Evolutionary conservation across 2,797 vertebrate species (phyloP).

Genomic region (Sebastes diploproa): DNA sequence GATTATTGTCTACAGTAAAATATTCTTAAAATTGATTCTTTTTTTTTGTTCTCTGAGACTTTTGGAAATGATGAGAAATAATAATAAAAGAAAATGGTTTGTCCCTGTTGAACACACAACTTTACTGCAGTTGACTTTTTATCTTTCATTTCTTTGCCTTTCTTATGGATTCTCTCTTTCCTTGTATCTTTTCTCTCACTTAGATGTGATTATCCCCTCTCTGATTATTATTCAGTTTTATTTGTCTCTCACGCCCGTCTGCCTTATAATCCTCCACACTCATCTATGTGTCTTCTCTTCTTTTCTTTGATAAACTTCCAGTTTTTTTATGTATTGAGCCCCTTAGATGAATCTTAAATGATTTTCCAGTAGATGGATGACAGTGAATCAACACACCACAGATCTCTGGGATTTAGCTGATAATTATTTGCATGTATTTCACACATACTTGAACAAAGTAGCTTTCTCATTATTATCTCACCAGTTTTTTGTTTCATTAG

Average conservation of each 20-base stretch:
- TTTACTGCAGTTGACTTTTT: background rate
- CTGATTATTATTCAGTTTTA: background rate
- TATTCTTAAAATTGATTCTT: background rate
- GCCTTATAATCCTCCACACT: background rate
- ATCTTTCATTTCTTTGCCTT: background rate
- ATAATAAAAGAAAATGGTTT: background rate
- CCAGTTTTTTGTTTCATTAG: conserved; percentile 35
- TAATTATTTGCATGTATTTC: conserved; percentile 49
- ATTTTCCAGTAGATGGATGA: conserved; percentile 4
- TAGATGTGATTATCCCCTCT: background rate
- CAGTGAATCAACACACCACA: conserved; percentile 17
- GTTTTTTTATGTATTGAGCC: background rate
- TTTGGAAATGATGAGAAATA: background rate
- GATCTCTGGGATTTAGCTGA: conserved; percentile 25
- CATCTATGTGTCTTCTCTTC: background rate
- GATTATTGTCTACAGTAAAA: background rate
- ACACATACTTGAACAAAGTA: conserved; percentile 47
- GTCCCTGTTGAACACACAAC: background rate
- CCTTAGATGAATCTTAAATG: background rate
- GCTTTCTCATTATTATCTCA: conserved; percentile 37
- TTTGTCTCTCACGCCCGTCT: background rate
- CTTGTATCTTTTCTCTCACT: background rate
- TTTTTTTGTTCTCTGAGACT: background rate
- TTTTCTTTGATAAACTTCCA: conserved; percentile 4
- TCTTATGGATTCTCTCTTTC: background rate